Percentiles rank a stretch among this genome's conserved stretches.
phyloP scores from a whole-genome alignment of 2,888 invertebrate genomes.

The Hoplodrina ambigua region DNA sequence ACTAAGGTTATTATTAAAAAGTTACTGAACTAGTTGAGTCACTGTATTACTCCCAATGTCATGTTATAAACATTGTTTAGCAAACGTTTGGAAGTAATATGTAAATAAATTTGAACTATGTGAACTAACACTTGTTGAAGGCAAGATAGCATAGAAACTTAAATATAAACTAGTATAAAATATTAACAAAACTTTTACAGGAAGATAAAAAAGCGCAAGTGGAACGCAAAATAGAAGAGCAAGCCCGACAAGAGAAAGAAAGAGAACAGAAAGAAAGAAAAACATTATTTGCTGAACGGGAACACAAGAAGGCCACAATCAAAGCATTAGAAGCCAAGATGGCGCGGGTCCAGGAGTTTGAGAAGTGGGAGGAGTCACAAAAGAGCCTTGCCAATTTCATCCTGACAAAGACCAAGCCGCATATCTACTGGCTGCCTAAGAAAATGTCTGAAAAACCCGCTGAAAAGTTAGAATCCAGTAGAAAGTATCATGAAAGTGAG shows the following conservation, averaged over 20 bases:
- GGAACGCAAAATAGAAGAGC: constrained; percentile 98
- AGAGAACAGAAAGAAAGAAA: constrained; percentile 95
- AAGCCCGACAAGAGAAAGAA: constrained; percentile 96
- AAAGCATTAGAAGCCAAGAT: constrained; percentile 97
- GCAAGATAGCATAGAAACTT: background rate
- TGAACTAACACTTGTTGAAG: background rate
- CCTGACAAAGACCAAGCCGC: constrained; percentile 96
- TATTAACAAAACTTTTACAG: constrained; percentile 65
- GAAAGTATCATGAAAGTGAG: constrained; percentile 92
- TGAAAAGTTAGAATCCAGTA: constrained; percentile 92
- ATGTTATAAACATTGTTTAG: background rate
- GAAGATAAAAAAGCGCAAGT: constrained; percentile 93
- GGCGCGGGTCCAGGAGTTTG: constrained; percentile 96
- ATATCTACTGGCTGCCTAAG: constrained; percentile 96
- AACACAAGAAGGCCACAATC: constrained; percentile 96
- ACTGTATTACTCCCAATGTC: background rate
- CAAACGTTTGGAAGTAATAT: no score
- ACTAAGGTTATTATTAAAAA: constrained; percentile 90
- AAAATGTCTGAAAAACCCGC: constrained; percentile 93
- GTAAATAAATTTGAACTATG: background rate
- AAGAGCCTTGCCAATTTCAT: constrained; percentile 95
- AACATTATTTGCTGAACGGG: constrained; percentile 95
- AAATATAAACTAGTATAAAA: background rate
- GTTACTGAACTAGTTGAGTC: background rate
- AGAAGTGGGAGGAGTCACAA: constrained; percentile 95